A percentile compares a stretch with the other conserved stretches of the same genome.
Evolutionary conservation across 2,797 vertebrate genomes (phyloP).

Genomic region (Lateolabrax maculatus): DNA sequence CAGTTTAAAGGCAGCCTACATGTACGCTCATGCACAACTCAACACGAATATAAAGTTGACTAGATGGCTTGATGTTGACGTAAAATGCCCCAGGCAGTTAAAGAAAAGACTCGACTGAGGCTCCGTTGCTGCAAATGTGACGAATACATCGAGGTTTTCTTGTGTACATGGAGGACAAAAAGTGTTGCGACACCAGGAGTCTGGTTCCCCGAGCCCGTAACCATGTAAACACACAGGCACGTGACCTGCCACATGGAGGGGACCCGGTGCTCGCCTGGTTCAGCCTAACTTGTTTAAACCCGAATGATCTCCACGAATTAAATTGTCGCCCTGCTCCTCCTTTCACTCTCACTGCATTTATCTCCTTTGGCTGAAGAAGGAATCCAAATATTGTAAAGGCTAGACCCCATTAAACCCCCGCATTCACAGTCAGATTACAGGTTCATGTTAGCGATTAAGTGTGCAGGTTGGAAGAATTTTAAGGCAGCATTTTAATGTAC

Average conservation of each 20-base stretch:
- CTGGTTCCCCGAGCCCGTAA: conserved; percentile 23
- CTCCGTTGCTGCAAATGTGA: background rate
- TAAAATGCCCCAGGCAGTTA: rapidly evolving
- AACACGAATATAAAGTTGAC: background rate
- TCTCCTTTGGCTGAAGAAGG: background rate
- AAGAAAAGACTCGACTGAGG: rapidly evolving
- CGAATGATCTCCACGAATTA: no score
- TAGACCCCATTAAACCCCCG: background rate
- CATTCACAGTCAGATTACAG: background rate
- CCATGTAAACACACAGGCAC: conserved; percentile 82
- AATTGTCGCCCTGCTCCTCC: background rate
- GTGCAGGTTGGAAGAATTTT: background rate
- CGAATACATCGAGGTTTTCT: background rate
- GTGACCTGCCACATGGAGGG: conserved; percentile 78
- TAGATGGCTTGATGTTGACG: background rate
- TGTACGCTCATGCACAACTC: background rate
- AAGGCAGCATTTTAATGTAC: background rate
- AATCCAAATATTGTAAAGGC: background rate
- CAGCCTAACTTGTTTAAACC: background rate
- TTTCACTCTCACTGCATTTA: background rate
- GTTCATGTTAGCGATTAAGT: background rate
- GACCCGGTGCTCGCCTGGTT: background rate
- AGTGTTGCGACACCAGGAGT: conserved; percentile 62
- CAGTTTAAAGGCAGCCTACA: conserved; percentile 18
- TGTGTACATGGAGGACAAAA: conserved; percentile 17